phyloP scores from a whole-genome alignment of 2,797 vertebrate genomes.

The Alfaro cultratus region DNA sequence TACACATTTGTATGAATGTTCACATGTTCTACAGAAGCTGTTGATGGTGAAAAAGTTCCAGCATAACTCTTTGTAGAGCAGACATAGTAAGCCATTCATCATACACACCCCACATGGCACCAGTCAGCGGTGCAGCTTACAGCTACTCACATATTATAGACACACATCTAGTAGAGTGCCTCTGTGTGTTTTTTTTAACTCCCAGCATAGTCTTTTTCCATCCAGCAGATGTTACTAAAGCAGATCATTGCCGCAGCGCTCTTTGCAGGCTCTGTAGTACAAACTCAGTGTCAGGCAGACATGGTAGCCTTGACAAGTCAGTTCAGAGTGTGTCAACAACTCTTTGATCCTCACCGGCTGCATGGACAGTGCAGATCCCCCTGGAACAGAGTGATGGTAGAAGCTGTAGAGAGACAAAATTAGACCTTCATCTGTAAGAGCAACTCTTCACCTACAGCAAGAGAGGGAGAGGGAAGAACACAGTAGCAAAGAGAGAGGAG shows the following conservation, averaged over 20 bases:
- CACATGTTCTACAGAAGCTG: slow-evolving; percentile 18
- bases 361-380: slow-evolving; percentile 37
- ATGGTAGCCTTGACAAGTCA: slow-evolving; percentile 44
- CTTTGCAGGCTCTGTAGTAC: slow-evolving; percentile 39
- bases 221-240: slow-evolving; percentile 44
- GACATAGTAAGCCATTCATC: slow-evolving; percentile 51
- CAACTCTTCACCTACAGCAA: slow-evolving; percentile 49
- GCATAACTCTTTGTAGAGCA: slow-evolving; percentile 29
- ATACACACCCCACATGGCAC: slow-evolving; percentile 30
- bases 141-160: slow-evolving; percentile 23
- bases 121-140: slow-evolving; percentile 28
- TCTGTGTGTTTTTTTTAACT: slow-evolving; percentile 16
- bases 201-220: slow-evolving; percentile 32
- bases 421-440: slow-evolving; percentile 41
- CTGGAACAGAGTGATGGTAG: slow-evolving; percentile 30
- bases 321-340: slow-evolving; percentile 59
- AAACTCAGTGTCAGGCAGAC: slow-evolving; percentile 49
- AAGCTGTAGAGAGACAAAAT: slow-evolving; percentile 55
- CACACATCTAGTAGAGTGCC: slow-evolving; percentile 31
- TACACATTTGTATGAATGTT: slow-evolving; percentile 3
- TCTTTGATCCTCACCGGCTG: slow-evolving; percentile 51
- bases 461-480: slow-evolving; percentile 51
- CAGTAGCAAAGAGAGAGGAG: slow-evolving; percentile 39
- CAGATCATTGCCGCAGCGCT: slow-evolving; percentile 23
- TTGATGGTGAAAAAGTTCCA: background rate